These are phyloP conservation scores for Mactra quadrangularis DNA, from an alignment of 1,140 invertebrate species.

Conservation along the genomic window DNA sequence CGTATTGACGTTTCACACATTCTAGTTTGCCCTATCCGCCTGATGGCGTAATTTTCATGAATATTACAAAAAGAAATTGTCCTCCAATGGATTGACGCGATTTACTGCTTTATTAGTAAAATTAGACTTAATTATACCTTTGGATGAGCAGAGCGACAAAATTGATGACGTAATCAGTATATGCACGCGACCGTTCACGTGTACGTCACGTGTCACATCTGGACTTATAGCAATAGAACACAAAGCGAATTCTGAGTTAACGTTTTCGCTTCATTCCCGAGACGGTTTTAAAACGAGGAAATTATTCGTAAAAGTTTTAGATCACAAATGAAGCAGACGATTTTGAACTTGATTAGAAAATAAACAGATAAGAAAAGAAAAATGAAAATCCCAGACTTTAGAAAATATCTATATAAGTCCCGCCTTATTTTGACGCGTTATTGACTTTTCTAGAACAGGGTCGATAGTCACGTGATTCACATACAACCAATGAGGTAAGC, in stretches of 20 bases:
- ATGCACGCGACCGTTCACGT: constrained; percentile 36
- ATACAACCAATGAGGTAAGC: too few relatives aligned
- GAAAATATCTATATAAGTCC: too few relatives aligned
- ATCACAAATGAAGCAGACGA: too few relatives aligned
- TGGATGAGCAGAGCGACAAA: constrained; percentile 43
- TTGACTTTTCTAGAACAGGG: too few relatives aligned
- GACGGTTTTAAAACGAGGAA: too few relatives aligned
- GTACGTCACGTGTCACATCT: constrained; percentile 43
- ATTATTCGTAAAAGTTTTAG: too few relatives aligned
- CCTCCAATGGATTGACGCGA: constrained; percentile 21
- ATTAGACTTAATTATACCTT: constrained; percentile 51
- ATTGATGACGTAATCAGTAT: constrained; percentile 43
- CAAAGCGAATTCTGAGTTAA: neutral
- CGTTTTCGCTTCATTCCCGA: too few relatives aligned
- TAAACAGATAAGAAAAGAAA: too few relatives aligned
- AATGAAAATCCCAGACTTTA: too few relatives aligned
- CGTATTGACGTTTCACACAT: neutral
- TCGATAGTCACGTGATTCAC: too few relatives aligned
- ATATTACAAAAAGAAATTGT: constrained; percentile 32
- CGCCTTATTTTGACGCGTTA: too few relatives aligned
- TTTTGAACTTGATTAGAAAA: too few relatives aligned
- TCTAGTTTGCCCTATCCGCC: neutral
- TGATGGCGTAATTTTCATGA: constrained; percentile 2
- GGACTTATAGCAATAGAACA: constrained; percentile 16
- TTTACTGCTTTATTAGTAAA: constrained; percentile 52